phyloP scores from a whole-genome alignment of 2,888 invertebrate genomes.

The Drosophila picticornis region DNA sequence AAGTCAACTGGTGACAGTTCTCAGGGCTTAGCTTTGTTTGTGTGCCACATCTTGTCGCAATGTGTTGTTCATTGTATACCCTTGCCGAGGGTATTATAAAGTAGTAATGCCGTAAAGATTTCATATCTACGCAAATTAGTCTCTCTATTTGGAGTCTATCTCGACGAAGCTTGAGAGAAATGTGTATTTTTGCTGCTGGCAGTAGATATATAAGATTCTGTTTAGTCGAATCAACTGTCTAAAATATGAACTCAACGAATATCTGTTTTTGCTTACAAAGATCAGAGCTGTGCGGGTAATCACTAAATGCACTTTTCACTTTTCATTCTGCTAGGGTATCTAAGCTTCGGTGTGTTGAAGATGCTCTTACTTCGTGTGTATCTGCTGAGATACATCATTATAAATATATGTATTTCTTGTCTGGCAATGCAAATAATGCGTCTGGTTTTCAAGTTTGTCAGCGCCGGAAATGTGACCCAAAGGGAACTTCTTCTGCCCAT shows the following conservation, averaged over 20 bases:
- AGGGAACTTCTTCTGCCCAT: slow-evolving; percentile 28
- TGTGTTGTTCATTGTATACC: slow-evolving; percentile 40
- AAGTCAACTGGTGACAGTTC: slow-evolving; percentile 39
- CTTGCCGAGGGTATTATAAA: background rate
- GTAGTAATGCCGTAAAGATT: background rate
- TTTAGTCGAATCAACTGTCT: background rate
- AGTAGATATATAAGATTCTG: background rate
- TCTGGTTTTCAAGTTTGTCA: slow-evolving; percentile 57
- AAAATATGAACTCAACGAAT: background rate
- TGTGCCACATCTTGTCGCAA: slow-evolving; percentile 54
- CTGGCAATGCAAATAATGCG: slow-evolving; percentile 68
- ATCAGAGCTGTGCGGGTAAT: background rate
- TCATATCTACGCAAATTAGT: background rate
- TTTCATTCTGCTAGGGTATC: background rate
- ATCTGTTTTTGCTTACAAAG: background rate
- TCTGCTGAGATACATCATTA: slow-evolving; percentile 21
- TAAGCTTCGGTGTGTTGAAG: background rate
- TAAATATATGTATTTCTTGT: slow-evolving; percentile 14
- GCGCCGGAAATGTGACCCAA: slow-evolving; percentile 63
- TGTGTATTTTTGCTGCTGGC: background rate
- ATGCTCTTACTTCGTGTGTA: background rate
- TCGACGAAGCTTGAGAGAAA: background rate
- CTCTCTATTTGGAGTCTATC: background rate
- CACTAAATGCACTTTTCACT: background rate
- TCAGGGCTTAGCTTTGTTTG: slow-evolving; percentile 34